phyloP scores from a whole-genome alignment of 2,888 invertebrate genomes.

The Cheilosia scutellata region DNA sequence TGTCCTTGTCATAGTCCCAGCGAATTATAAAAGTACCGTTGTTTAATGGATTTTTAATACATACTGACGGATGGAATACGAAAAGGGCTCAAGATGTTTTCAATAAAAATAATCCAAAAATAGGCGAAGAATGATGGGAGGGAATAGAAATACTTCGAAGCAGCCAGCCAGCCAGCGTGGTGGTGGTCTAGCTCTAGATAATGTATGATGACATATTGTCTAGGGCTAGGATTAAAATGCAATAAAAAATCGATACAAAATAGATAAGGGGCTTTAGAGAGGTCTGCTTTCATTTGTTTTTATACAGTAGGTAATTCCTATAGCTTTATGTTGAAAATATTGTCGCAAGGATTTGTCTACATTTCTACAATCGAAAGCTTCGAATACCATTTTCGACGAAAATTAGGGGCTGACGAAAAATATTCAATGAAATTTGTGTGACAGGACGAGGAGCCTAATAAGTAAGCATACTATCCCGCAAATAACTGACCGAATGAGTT shows the following conservation, averaged over 20 bases:
- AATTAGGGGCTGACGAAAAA: too few relatives aligned
- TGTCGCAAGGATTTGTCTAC: too few relatives aligned
- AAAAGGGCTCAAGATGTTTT: constrained; percentile 75
- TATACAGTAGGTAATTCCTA: too few relatives aligned
- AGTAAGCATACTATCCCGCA: too few relatives aligned
- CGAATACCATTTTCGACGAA: too few relatives aligned
- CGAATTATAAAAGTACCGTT: constrained; percentile 58
- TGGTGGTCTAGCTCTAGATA: constrained; percentile 36
- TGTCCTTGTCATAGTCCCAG: constrained; percentile 60
- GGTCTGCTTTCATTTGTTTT: background rate
- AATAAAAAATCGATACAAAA: constrained; percentile 31
- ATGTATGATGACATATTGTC: constrained; percentile 48
- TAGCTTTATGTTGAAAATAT: too few relatives aligned
- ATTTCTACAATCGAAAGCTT: too few relatives aligned
- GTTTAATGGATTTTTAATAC: constrained; percentile 74
- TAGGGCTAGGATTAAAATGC: constrained; percentile 51
- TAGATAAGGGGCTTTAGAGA: constrained; percentile 10
- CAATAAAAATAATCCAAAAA: constrained; percentile 60
- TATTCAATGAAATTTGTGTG: too few relatives aligned
- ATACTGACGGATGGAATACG: constrained; percentile 56
- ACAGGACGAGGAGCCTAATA: too few relatives aligned
- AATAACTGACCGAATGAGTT: too few relatives aligned
- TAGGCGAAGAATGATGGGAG: constrained; percentile 8
- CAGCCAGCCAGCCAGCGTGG: background rate
- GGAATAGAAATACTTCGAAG: too few relatives aligned